Evolutionary conservation across 2,113 vertebrate species (phyloP).

Genomic region (Peromyscus polionotus): DNA sequence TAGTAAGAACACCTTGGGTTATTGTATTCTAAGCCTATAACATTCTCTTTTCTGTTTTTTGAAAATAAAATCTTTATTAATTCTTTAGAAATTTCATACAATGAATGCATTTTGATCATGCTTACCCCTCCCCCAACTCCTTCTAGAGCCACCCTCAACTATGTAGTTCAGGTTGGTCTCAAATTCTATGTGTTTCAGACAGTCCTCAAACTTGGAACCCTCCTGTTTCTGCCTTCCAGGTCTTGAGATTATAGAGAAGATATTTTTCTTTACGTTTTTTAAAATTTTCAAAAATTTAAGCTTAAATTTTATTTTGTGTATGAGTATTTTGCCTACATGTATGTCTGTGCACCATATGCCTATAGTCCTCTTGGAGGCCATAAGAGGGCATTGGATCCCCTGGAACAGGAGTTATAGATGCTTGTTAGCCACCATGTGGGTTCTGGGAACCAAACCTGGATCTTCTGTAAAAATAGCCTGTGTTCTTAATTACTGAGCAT

Average conservation of each 20-base stretch:
- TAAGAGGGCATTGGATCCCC: neutral
- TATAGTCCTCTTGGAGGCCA: neutral
- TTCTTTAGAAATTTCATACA: neutral
- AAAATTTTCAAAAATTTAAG: neutral
- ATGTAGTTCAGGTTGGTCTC: neutral
- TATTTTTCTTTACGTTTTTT: neutral
- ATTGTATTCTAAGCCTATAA: neutral
- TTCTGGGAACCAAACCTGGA: neutral
- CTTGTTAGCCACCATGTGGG: neutral
- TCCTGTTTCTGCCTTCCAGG: neutral
- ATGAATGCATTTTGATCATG: neutral
- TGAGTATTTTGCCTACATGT: neutral
- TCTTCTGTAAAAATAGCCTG: neutral
- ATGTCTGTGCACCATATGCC: neutral
- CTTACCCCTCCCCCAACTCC: neutral
- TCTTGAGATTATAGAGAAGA: neutral
- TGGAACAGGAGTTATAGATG: neutral
- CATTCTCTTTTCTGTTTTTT: neutral
- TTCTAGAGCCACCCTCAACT: neutral
- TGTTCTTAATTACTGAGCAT: neutral
- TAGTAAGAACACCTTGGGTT: neutral
- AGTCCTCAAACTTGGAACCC: neutral
- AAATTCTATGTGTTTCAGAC: neutral
- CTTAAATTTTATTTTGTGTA: neutral
- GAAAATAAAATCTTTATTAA: neutral